Evolutionary conservation across 2,888 invertebrate genomes (phyloP), one percentile per base, ranked within the genome.

Genomic region (Ceraclea dissimilis): DNA sequence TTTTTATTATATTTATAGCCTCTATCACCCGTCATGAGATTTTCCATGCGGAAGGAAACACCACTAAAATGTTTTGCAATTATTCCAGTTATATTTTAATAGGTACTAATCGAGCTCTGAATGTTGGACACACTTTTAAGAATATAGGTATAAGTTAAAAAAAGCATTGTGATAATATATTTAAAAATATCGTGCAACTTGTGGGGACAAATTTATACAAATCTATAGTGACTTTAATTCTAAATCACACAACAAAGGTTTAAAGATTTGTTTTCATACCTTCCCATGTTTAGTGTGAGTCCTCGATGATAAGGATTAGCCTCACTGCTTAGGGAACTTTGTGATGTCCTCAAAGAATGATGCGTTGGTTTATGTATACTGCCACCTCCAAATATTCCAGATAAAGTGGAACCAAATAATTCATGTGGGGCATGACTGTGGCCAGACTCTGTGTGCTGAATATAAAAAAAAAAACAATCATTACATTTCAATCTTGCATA

Each of bases 351-450:
- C 67, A 74, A 70, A 26, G 62, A 56, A 47, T 63, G 61, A 39
- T 63, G 61, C 0, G 70, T 68, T 52, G 69, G 66, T 64, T 76
- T 76, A 56, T 77, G 74, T 0, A 77, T 73, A 1, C 76, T 74
- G 1, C 78, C 73, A 18, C 63, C 65, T 2, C 80, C 80, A 61
- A 84, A 84, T 31, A 84, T 80, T 52, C 85, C 85, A 54, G 88
- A 86, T 58, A 88, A 72, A 13, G 88, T 87, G 44, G 87, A 85
- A 59, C 81, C 82, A 54, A 83, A 79, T 22, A 83, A 70, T 60
- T 85, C 85, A 69, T 83, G 75, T 66, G 81, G 80, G 68, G 79
- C 68, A 66, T 81, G 80, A 68, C 79, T 68, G 67, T 81, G 80
- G 64, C 67, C 47, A 63, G 66, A 54, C 67, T 70, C 69, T 72